A percentile compares a stretch with the other conserved stretches of the same genome.
Conservation (phyloP, 2,797 vertebrate species). For the Kryptopterus vitreolus region DNA sequence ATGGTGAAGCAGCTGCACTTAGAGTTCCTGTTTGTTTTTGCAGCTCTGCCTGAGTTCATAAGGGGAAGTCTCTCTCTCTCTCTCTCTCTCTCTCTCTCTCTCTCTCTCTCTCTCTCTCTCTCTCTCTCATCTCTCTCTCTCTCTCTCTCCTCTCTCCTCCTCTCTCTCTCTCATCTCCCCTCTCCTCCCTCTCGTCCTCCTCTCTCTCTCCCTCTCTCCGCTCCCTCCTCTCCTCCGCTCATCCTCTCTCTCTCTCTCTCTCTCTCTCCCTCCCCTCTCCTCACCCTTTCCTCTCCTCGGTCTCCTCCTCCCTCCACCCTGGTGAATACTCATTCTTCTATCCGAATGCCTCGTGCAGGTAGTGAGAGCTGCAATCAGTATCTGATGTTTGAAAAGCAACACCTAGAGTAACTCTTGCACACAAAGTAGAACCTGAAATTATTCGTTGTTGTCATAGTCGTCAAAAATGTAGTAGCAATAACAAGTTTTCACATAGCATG, state of each 20-base stretch:
- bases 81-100: no score
- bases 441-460: no score
- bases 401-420: not conserved
- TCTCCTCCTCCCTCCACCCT: not conserved
- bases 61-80: not conserved
- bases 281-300: no score
- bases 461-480: no score
- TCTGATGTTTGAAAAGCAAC: not conserved
- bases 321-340: not conserved
- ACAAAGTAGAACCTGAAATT: slow-evolving; percentile 11
- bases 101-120: not conserved
- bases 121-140: not conserved
- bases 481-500: no score
- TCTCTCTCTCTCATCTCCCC: no score
- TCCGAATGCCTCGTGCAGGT: not conserved
- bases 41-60: not conserved
- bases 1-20: slow-evolving; percentile 8
- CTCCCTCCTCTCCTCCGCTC: no score
- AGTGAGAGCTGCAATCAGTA: not conserved
- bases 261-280: no score
- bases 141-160: not conserved
- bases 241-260: not conserved
- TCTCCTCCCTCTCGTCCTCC: no score
- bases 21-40: slow-evolving; percentile 26
- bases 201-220: no score